Evolutionary conservation across 2,797 vertebrate genomes (phyloP), one percentile per base, ranked within the genome.

Genomic region (Scomberomorus guttatus): DNA sequence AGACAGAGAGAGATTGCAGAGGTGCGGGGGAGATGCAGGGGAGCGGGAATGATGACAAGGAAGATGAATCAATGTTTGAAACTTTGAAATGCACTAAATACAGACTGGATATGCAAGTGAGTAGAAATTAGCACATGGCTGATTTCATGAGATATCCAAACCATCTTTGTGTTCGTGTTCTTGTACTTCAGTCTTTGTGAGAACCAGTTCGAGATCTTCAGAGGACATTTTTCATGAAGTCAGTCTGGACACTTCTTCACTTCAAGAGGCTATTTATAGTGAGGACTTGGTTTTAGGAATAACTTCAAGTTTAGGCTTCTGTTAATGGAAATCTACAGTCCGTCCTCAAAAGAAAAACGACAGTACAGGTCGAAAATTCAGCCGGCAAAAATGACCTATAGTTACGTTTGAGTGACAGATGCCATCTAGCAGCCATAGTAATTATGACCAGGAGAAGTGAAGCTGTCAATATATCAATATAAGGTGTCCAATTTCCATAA

Each of bases 41-140:
- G 52, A 76, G 51, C 3, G 2, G 75, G 60, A 42, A 72, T 66
- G 73, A 79, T 79, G 66, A 79, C 55, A 24, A 63, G 52, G 68
- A 52, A 80, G 79, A 85, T 73, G 48, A 89, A 80, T 88, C 80
- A 75, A 5, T 77, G 77, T 80, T 78, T 67, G 34, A 57, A 77
- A 79, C 74, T 72, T 60, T 79, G 79, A 87, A 81, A 87, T 65
- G 42, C 54, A 71, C 59, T 76, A 78, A 79, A 86, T 70, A 62
- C 75, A 83, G 56, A 74, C 22, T 42, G 59, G 22, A 79, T 51
- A 48, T 57, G 61, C n/a, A 39, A 68, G 61, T 34, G 25, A 72
- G 37, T 18, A 7, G 55, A 58, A 73, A 67, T 60, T 0, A 63
- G 29, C 29, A 32, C 29, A 15, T 22, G 24, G 20, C 12, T 51